Evolutionary conservation across 2,113 vertebrate genomes (phyloP).

Genomic region (Pelusios castaneus): DNA sequence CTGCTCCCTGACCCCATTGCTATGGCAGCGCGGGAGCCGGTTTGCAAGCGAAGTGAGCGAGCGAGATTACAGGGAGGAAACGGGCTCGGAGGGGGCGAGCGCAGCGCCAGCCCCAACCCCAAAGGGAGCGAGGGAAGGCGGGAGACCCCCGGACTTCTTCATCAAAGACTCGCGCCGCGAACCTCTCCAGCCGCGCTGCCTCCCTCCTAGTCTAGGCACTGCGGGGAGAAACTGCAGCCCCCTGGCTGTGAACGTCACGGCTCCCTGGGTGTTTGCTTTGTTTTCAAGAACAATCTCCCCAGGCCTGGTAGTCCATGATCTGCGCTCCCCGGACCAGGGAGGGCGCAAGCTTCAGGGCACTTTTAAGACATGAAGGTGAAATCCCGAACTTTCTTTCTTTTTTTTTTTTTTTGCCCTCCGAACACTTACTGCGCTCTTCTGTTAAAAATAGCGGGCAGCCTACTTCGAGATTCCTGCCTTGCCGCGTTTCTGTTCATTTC

Average conservation of each 20-base stretch:
- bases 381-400: neutral
- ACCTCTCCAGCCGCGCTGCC: neutral
- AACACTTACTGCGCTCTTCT: neutral
- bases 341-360: too few species aligned
- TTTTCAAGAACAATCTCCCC: neutral
- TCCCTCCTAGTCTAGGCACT: too few species aligned
- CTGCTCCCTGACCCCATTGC: neutral
- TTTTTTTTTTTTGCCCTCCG: too few species aligned
- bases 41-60: neutral
- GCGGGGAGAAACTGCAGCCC: neutral
- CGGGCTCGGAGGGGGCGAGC: neutral
- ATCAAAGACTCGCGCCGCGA: neutral
- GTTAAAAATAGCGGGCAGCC: neutral
- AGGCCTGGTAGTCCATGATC: neutral
- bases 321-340: fast-evolving
- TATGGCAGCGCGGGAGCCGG: neutral
- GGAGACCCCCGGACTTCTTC: neutral
- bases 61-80: neutral
- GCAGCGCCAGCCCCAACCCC: too few species aligned
- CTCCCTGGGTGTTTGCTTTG: neutral
- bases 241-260: too few species aligned
- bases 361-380: too few species aligned
- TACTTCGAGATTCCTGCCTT: neutral
- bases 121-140: too few species aligned
- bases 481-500: fast-evolving